Conservation (phyloP, 2,888 invertebrate species). For the Micoletzkya japonica region DNA sequence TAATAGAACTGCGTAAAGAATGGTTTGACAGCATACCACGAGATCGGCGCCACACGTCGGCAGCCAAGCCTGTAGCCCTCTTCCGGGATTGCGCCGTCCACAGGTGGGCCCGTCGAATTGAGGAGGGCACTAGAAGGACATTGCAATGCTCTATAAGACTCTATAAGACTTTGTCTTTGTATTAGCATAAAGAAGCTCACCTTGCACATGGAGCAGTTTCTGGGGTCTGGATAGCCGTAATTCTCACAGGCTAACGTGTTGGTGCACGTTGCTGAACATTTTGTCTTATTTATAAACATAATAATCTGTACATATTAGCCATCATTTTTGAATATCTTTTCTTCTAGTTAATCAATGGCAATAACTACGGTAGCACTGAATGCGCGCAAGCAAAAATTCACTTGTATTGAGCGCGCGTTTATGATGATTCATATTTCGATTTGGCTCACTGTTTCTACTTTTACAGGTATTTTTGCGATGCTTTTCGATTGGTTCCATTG, state of each 20-base stretch:
- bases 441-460: too few relatives aligned
- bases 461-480: too few relatives aligned
- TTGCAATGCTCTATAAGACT: too few relatives aligned
- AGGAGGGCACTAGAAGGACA: conserved; percentile 4
- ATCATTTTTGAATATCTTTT: too few relatives aligned
- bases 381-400: too few relatives aligned
- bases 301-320: too few relatives aligned
- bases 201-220: conserved; percentile 34
- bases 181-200: not conserved
- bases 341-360: too few relatives aligned
- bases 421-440: too few relatives aligned
- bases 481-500: not conserved
- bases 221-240: conserved; percentile 17
- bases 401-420: not conserved
- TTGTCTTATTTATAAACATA: not conserved
- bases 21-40: too few relatives aligned
- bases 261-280: conserved; percentile 9
- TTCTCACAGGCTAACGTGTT: conserved; percentile 18
- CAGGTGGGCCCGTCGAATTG: conserved; percentile 9
- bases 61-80: conserved; percentile 9
- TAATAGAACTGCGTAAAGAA: too few relatives aligned
- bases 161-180: not conserved
- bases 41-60: conserved; percentile 15
- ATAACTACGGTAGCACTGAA: too few relatives aligned
- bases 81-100: conserved; percentile 12